Conservation (phyloP, 2,888 invertebrate genomes). For the Stenodera caucasica region DNA sequence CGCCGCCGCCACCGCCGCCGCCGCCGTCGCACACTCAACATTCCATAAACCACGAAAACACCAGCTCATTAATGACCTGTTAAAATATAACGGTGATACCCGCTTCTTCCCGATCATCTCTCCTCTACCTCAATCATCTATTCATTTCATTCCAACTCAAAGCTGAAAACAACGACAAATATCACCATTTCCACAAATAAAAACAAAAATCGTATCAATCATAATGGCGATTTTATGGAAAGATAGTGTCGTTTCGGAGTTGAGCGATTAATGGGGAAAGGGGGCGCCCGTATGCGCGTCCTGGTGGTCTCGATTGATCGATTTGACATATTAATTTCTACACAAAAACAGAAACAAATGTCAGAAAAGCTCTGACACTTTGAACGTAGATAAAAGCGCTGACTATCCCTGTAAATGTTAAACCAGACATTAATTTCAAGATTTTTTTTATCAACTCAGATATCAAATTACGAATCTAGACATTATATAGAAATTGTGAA, state of each 20-base stretch:
- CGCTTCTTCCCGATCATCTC: neutral
- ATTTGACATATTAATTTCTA: conserved; percentile 13
- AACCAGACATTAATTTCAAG: neutral
- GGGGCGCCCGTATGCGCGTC: conserved; percentile 10
- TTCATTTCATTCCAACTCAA: neutral
- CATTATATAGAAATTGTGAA: neutral
- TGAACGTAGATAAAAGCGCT: neutral
- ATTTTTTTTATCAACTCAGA: neutral
- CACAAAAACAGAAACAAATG: conserved; percentile 9
- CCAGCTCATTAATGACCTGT: conserved; percentile 28
- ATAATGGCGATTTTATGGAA: neutral
- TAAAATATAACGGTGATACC: conserved; percentile 21
- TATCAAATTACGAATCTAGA: conserved; percentile 4
- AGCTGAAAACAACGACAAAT: neutral
- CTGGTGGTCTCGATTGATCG: conserved; percentile 11
- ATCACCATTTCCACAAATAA: neutral
- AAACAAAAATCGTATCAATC: neutral
- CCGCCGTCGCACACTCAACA: conserved; percentile 10
- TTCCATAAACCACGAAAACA: conserved; percentile 22
- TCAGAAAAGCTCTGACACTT: neutral
- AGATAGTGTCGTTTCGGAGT: neutral
- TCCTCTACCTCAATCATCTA: neutral
- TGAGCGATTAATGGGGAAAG: neutral
- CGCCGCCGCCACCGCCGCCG: neutral
- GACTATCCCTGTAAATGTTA: conserved; percentile 10